Percentiles rank a stretch among this genome's conserved stretches.
These are phyloP conservation scores for Zingel zingel DNA, from an alignment of 2,113 vertebrate species.

Conservation along the genomic window DNA sequence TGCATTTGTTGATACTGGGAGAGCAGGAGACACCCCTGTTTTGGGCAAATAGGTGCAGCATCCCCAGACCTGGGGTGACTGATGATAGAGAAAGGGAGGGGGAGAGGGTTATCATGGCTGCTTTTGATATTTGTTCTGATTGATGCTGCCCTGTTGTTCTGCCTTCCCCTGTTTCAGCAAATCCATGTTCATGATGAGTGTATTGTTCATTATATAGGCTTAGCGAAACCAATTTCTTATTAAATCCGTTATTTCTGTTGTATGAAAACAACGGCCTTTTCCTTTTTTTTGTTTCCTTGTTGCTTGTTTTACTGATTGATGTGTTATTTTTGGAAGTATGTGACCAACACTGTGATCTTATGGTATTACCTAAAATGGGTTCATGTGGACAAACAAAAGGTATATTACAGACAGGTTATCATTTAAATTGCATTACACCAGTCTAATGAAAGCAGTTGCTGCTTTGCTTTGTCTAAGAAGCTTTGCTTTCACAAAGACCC, in stretches of 20 bases:
- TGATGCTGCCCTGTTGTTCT: slow-evolving; percentile 31
- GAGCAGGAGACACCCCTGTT: slow-evolving; percentile 64
- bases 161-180: neutral
- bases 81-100: slow-evolving; percentile 44
- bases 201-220: neutral
- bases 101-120: slow-evolving; percentile 38
- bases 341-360: neutral
- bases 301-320: neutral
- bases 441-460: neutral
- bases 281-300: neutral
- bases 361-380: neutral
- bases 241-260: neutral
- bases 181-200: neutral
- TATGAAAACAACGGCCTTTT: neutral
- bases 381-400: neutral
- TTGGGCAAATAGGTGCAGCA: slow-evolving; percentile 21
- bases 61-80: slow-evolving; percentile 46
- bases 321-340: slow-evolving; percentile 12
- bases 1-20: slow-evolving; percentile 20
- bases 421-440: neutral
- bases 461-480: slow-evolving; percentile 34
- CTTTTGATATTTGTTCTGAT: slow-evolving; percentile 39
- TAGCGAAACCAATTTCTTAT: neutral
- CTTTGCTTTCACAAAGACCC: slow-evolving; percentile 34
- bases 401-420: neutral